Percentiles rank a stretch among this genome's conserved stretches.
Conservation (phyloP, 2,888 invertebrate genomes). For the Andrena trimmerana region DNA sequence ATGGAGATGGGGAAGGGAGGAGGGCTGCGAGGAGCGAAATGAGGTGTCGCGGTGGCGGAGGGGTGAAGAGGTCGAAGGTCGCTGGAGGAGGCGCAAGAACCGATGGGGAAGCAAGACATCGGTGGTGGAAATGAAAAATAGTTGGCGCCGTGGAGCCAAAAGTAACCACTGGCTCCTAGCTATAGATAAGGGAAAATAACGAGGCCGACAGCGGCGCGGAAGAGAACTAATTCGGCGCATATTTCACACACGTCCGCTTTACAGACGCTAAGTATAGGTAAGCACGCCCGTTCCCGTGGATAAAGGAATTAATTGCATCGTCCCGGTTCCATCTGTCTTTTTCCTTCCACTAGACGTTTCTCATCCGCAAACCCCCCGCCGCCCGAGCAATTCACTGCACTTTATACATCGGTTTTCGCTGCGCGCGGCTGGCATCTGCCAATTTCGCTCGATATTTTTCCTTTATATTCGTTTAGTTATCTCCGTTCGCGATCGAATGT, state of each 20-base stretch:
- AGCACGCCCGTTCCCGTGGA: slow-evolving; percentile 53
- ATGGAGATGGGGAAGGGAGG: not conserved
- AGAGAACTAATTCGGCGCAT: slow-evolving; percentile 75
- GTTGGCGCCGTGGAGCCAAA: slow-evolving; percentile 67
- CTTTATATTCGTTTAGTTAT: not conserved
- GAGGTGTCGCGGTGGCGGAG: not conserved
- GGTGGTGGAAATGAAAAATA: slow-evolving; percentile 75
- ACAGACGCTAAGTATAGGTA: slow-evolving; percentile 52
- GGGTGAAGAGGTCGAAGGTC: slow-evolving; percentile 39
- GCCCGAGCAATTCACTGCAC: not conserved
- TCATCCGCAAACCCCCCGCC: not conserved
- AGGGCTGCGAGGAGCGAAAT: slow-evolving; percentile 31
- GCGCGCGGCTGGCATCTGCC: slow-evolving; percentile 26
- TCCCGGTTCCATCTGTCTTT: slow-evolving; percentile 43
- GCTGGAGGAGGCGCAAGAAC: slow-evolving; percentile 38
- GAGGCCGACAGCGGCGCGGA: slow-evolving; percentile 74
- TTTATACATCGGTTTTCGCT: not conserved
- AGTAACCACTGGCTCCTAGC: slow-evolving; percentile 66
- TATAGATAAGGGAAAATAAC: slow-evolving; percentile 79
- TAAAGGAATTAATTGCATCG: slow-evolving; percentile 70
- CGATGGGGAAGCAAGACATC: slow-evolving; percentile 55
- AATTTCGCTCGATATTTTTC: slow-evolving; percentile 21
- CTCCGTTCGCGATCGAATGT: too few relatives aligned
- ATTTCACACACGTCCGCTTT: slow-evolving; percentile 68
- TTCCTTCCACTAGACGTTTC: slow-evolving; percentile 7